Evolutionary conservation across 2,113 vertebrate genomes (phyloP), one percentile per base, ranked within the genome.

Genomic region (Callipepla californica): DNA sequence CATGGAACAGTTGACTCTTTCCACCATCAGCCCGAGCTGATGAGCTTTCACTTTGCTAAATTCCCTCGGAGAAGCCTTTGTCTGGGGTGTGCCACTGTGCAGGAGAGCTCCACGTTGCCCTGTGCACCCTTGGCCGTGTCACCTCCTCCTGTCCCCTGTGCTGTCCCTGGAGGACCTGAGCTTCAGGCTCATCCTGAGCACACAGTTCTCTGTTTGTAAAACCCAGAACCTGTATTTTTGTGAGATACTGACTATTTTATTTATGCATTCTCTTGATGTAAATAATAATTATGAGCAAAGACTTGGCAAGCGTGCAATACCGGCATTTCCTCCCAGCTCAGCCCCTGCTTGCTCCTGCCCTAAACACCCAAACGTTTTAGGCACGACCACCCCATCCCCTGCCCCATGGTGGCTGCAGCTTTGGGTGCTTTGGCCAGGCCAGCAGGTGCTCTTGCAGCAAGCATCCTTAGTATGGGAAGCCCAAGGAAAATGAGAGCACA

Each of bases 401-500:
- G 42, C 28, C 58, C 38, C 20, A 18, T 21, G 22, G 25, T 19
- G 28, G 20, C 51, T 38, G 58, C 19, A 38, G 73, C 92, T 82
- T 14, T 38, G 82, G 67, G 66, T 66, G 82, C 76, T 77, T 90
- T 91, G 90, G 81, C 76, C 62, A 22, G 5, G 58, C 72, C 90
- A 92, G 91, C 94, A 97, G 95, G 95, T 95, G 96, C 25, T 3
- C 81, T 77, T 2, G 25, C 3, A 1, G 72, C 28, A 69, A 82
- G 30, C 70, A 57, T 85, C 85, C 9, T 28, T 78, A 38, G 77
- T 32, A 66, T 76, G 87, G 87, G 76, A 90, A 94, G 70, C 34
- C 47, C 80, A 66, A 53, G 92, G 96, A 96, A 97, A 96, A 94
- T 18, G n/a, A 94, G 91, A 94, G 76, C 94, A 95, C 92, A 22